phyloP scores from a whole-genome alignment of 2,797 vertebrate species.

The Bovichtus diacanthus region DNA sequence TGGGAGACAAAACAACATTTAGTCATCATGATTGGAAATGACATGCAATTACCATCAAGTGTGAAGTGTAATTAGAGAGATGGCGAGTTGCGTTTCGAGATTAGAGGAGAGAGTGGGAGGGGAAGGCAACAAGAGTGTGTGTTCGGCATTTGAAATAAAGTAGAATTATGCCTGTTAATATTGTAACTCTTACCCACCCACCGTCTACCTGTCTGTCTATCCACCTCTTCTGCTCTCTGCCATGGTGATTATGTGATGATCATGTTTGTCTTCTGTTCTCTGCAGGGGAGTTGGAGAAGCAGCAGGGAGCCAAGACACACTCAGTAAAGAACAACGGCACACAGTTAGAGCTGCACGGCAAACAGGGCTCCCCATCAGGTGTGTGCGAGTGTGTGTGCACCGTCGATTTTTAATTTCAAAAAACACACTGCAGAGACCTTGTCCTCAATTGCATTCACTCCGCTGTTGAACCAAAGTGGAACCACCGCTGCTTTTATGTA shows the following conservation, averaged over 20 bases:
- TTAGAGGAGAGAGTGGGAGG: conserved; percentile 23
- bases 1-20: conserved; percentile 60
- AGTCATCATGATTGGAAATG: conserved; percentile 74
- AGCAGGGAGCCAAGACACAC: conserved; percentile 92
- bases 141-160: conserved; percentile 8
- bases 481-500: conserved; percentile 7
- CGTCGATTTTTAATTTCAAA: conserved; percentile 29
- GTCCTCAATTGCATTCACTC: background rate
- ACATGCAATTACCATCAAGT: conserved; percentile 80
- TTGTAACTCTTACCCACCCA: conserved; percentile 15
- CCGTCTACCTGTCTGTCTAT: conserved; percentile 7
- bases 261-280: conserved; percentile 42
- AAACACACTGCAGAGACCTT: conserved; percentile 29
- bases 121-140: background rate
- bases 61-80: conserved; percentile 71
- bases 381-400: conserved; percentile 34
- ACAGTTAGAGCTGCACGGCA: conserved; percentile 91
- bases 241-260: conserved; percentile 42
- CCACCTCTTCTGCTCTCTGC: conserved; percentile 8
- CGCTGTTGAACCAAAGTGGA: background rate
- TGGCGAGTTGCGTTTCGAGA: conserved; percentile 42
- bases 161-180: conserved; percentile 10
- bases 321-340: conserved; percentile 91
- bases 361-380: conserved; percentile 86
- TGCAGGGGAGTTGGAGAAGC: conserved; percentile 97